A percentile compares a stretch with the other conserved stretches of the same genome.
phyloP scores from a whole-genome alignment of 2,888 invertebrate genomes.

The Podotricha telesiphe region DNA sequence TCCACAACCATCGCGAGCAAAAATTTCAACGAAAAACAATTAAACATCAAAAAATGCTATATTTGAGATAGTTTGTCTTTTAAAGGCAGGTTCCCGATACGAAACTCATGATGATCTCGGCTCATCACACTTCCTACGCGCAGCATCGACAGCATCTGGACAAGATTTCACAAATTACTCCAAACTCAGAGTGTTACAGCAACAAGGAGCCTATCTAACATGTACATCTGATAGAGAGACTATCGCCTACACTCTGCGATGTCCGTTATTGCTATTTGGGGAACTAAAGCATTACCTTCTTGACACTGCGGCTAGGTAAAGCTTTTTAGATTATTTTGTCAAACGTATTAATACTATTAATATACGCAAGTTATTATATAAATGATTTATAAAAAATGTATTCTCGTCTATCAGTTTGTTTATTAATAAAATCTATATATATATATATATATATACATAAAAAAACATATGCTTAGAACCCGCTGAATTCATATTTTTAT shows the following conservation, averaged over 20 bases:
- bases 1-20: too few relatives aligned
- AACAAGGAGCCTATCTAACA: slow-evolving; percentile 88
- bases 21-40: too few relatives aligned
- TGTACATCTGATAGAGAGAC: slow-evolving; percentile 89
- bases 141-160: slow-evolving; percentile 88
- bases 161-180: slow-evolving; percentile 86
- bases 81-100: slow-evolving; percentile 92
- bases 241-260: slow-evolving; percentile 88
- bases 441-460: too few relatives aligned
- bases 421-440: too few relatives aligned
- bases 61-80: neutral
- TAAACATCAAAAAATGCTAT: too few relatives aligned
- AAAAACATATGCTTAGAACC: too few relatives aligned
- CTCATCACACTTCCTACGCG: slow-evolving; percentile 89
- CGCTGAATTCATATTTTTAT: too few relatives aligned
- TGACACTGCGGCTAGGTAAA: slow-evolving; percentile 64
- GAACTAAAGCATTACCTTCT: slow-evolving; percentile 61
- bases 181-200: slow-evolving; percentile 90
- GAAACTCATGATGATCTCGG: slow-evolving; percentile 90
- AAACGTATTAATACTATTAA: too few relatives aligned
- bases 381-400: too few relatives aligned
- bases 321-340: neutral
- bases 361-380: too few relatives aligned
- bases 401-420: too few relatives aligned
- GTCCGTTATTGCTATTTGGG: slow-evolving; percentile 55